phyloP scores from a whole-genome alignment of 2,888 invertebrate genomes.

The Drosophila neonasuta region DNA sequence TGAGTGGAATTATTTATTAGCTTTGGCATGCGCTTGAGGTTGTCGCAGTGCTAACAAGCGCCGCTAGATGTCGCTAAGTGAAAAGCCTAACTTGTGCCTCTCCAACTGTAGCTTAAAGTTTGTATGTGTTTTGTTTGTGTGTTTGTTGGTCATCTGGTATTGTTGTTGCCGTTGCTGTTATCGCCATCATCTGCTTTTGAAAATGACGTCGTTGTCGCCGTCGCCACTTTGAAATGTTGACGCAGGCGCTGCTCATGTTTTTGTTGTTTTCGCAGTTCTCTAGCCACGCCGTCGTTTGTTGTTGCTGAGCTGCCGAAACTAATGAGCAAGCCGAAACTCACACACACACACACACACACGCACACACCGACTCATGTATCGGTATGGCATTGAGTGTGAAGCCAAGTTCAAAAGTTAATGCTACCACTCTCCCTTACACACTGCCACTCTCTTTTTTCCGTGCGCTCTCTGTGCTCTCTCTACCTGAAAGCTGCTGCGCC shows the following conservation, averaged over 20 bases:
- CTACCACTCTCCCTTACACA: slow-evolving; percentile 11
- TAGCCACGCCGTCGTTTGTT: slow-evolving; percentile 7
- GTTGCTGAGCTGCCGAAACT: slow-evolving; percentile 39
- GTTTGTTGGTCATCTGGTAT: slow-evolving; percentile 18
- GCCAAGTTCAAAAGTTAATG: slow-evolving; percentile 69
- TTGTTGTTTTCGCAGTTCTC: slow-evolving; percentile 22
- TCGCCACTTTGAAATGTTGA: slow-evolving; percentile 12
- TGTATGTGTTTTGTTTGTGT: slow-evolving; percentile 11
- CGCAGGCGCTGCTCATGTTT: slow-evolving; percentile 39
- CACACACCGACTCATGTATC: not conserved
- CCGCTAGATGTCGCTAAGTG: slow-evolving; percentile 41
- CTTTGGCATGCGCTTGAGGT: not conserved
- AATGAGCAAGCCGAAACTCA: slow-evolving; percentile 33
- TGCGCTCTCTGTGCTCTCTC: slow-evolving; percentile 16
- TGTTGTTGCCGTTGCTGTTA: slow-evolving; percentile 27
- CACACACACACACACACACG: slow-evolving; percentile 26
- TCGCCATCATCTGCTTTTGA: slow-evolving; percentile 37
- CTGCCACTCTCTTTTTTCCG: slow-evolving; percentile 11
- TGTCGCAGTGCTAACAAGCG: not conserved
- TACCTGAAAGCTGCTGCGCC: slow-evolving; percentile 61
- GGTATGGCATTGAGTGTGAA: slow-evolving; percentile 47
- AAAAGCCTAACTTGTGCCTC: not conserved
- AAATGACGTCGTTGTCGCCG: slow-evolving; percentile 59
- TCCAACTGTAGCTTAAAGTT: slow-evolving; percentile 38
- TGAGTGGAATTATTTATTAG: slow-evolving; percentile 18